Evolutionary conservation across 1,140 invertebrate genomes (phyloP).

Genomic region (Artemia franciscana): DNA sequence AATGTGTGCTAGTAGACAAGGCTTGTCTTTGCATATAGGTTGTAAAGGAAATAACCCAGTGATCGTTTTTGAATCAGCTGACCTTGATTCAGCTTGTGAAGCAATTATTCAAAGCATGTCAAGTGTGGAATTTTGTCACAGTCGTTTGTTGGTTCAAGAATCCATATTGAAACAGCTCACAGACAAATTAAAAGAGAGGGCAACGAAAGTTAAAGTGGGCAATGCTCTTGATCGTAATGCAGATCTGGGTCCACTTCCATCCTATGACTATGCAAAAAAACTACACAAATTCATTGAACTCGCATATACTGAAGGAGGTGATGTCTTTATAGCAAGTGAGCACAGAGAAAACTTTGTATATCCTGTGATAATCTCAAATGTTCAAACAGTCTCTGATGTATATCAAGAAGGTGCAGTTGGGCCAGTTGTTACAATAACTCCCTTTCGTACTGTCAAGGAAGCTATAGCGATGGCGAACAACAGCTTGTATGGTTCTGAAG

Average conservation of each 20-base stretch:
- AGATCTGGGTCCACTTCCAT: constrained; percentile 12
- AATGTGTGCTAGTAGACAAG: constrained; percentile 19
- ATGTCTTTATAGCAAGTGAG: constrained; percentile 1
- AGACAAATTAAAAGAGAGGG: constrained; percentile 23
- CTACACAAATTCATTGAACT: constrained; percentile 12
- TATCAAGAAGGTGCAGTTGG: constrained; percentile 16
- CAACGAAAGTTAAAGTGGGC: constrained; percentile 23
- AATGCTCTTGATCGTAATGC: constrained; percentile 22
- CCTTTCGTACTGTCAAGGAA: constrained; percentile 34
- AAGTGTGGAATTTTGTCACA: constrained; percentile 27
- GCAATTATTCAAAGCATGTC: constrained; percentile 26
- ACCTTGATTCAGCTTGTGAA: constrained; percentile 32
- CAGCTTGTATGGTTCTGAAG: constrained; percentile 24
- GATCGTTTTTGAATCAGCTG: constrained; percentile 30
- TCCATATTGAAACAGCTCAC: constrained; percentile 25
- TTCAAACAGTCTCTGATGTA: constrained; percentile 13
- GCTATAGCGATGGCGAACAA: constrained; percentile 30
- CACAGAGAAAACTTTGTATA: neutral
- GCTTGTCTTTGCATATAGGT: constrained; percentile 23
- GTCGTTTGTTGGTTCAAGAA: constrained; percentile 29
- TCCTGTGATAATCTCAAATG: neutral
- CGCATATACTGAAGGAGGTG: neutral
- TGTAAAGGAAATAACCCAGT: constrained; percentile 25
- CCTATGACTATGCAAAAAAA: constrained; percentile 13
- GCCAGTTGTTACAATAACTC: constrained; percentile 24